Conservation (phyloP, 2,888 invertebrate genomes). For the Spatulosminthurus flaviceps region DNA sequence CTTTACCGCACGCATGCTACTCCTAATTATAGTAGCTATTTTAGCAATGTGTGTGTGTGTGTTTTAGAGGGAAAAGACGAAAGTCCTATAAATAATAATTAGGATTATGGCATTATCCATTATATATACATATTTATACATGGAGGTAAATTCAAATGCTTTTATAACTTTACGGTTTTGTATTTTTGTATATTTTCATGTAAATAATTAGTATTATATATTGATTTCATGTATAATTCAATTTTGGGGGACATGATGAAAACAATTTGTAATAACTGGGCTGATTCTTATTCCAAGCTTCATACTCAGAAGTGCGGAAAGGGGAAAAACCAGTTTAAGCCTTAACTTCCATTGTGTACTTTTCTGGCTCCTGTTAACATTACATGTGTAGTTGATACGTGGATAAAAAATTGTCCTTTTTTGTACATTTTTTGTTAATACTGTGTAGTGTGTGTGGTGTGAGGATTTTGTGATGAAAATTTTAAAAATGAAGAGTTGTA, state of each 20-base stretch:
- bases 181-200: too few relatives aligned
- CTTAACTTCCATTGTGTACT: neutral
- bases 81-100: too few relatives aligned
- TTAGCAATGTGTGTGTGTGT: too few relatives aligned
- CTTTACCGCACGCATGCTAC: too few relatives aligned
- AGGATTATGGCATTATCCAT: too few relatives aligned
- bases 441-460: neutral
- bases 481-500: slow-evolving; percentile 21
- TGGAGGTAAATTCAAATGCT: too few relatives aligned
- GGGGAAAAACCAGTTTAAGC: slow-evolving; percentile 34
- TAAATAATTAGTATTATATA: neutral
- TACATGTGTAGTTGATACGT: neutral
- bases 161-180: too few relatives aligned
- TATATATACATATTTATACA: too few relatives aligned
- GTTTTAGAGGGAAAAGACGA: too few relatives aligned
- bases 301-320: neutral
- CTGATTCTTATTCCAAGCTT: neutral
- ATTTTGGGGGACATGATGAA: neutral
- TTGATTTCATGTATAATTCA: neutral
- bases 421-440: neutral
- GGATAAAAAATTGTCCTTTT: too few relatives aligned
- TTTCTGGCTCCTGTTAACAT: neutral
- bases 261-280: neutral
- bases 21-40: too few relatives aligned
- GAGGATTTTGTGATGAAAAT: slow-evolving; percentile 23